A percentile compares a stretch with the other conserved stretches of the same genome.
These are phyloP conservation scores for Sebastes ruberrimus DNA, from an alignment of 2,797 vertebrate genomes.

Conservation along the genomic window DNA sequence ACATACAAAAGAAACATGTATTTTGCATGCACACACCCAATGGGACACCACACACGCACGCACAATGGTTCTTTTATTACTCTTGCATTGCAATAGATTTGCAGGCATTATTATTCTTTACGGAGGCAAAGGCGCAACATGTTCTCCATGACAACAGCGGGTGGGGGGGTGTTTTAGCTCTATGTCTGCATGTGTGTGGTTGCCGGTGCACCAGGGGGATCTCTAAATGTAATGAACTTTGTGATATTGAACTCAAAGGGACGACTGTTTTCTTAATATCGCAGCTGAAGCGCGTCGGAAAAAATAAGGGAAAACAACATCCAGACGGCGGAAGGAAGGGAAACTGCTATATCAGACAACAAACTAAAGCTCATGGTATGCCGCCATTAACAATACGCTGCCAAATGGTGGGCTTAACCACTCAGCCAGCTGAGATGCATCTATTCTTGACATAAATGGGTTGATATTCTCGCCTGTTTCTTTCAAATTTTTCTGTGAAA, in stretches of 20 bases:
- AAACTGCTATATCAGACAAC: not conserved
- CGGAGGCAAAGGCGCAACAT: constrained; percentile 43
- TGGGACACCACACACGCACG: constrained; percentile 6
- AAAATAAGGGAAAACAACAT: not conserved
- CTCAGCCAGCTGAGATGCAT: constrained; percentile 20
- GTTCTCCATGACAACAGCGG: constrained; percentile 70
- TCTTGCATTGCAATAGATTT: constrained; percentile 51
- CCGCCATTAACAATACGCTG: constrained; percentile 15
- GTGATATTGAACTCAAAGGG: constrained; percentile 48
- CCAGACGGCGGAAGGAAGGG: not conserved
- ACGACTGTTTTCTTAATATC: constrained; percentile 32
- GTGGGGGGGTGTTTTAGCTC: constrained; percentile 12
- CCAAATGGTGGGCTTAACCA: constrained; percentile 40
- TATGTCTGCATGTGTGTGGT: not conserved
- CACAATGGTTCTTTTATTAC: constrained; percentile 57
- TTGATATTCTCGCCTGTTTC: constrained; percentile 56
- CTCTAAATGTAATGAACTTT: constrained; percentile 56
- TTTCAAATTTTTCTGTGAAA: constrained; percentile 56
- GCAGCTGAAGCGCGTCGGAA: not conserved
- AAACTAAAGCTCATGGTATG: not conserved
- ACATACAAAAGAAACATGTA: constrained; percentile 59
- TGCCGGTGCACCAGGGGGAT: constrained; percentile 27
- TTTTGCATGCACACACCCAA: not conserved
- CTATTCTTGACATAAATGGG: constrained; percentile 59
- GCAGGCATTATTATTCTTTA: constrained; percentile 70